Evolutionary conservation across 2,888 invertebrate species (phyloP), one percentile per base, ranked within the genome.

Genomic region (Neuroscelio doddi): DNA sequence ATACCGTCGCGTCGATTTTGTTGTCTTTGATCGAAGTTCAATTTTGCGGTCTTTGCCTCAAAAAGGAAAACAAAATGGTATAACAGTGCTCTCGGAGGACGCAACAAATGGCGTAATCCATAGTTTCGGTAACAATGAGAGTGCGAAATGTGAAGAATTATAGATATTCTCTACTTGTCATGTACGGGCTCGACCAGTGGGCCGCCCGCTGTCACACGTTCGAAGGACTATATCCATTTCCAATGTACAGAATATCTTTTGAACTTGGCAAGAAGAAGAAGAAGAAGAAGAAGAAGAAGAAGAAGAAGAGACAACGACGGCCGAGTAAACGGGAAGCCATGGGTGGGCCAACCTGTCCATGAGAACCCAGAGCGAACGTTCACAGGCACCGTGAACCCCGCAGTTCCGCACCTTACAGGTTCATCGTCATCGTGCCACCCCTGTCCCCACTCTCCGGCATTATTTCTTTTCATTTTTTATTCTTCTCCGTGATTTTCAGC

Each of bases 311-410:
- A 63, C 32, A 51, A 59, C 41, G 39, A 49, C 39, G 39, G 7
- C 1, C 38, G 55, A 64, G 56, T 64, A 68, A 64, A 66, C 59
- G 51, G 57, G 61, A 52, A 81, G 74, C 83, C 82, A 82, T 83
- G 82, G 83, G 82, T 82, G 83, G 83, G 81, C 83, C 80, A 80
- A 80, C 79, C 80, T 79, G 81, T 73, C 74, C 72, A 72, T 74
- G 75, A 77, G 77, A 77, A 78, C 74, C 74, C 69, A 69, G 49
- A 27, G 56, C 51, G 65, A 47, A 38, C 38, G 47, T 49, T 39
- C 55, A 59, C 46, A 47, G 51, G 36, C 47, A 58, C 41, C 66
- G 70, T 69, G 72, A 73, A 73, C 72, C 73, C 70, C 63, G 68
- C 65, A 56, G 73, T 57, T 67, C 59, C 53, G 56, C 65, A 66